Base-by-base conservation (phyloP, 2,113 vertebrate genomes). In the Sminthopsis crassicaudata region DNA sequence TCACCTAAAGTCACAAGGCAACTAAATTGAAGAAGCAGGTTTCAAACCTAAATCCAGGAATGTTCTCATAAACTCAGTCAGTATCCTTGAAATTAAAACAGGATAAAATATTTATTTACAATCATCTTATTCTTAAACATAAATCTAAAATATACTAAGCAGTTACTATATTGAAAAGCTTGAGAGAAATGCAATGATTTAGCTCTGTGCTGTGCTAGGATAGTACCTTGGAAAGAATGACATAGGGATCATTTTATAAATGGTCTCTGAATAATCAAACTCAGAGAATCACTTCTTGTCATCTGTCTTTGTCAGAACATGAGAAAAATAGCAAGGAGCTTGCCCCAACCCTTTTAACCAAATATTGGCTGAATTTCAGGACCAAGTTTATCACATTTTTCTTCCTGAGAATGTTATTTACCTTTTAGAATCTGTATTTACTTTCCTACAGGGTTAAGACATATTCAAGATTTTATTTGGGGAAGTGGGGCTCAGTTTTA, bases 281-380 rank as follows among this genome's bases (percentile, higher is more conserved):
- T 46, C 10, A 30, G 48, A 50, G 26, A 30, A 46, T 90, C 48
- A 90, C 46, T 50, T 90, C 8, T 90, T 25, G 30, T 50, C 89
- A 90, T 90, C 46, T 14, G 16, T 84, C 67, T 84, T 36, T 84
- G 19, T 84, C 67, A 84, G 67, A 84, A 84, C 42, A 42, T 42
- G 23, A 42, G 16, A 84, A 84, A 84, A 84, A 84, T n/a, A 84
- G 67, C 16, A 23, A 42, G 67, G 5, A 51, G 46, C 46, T 90
- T 90, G 22, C 46, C 46, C 48, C 46, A 50, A 51, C 24, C 8
- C 9, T 48, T 51, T 90, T 26, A 90, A 27, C 91, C 23, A 95
- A 93, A 27, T 27, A 5, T 91, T 92, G 27, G 0, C 0, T 0
- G 0, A 89, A 16, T 14, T 53, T 84, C n/a, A 42, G 22, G 67